Base-by-base conservation (phyloP, 1,140 invertebrate genomes). In the Daktulosphaira vitifoliae region DNA sequence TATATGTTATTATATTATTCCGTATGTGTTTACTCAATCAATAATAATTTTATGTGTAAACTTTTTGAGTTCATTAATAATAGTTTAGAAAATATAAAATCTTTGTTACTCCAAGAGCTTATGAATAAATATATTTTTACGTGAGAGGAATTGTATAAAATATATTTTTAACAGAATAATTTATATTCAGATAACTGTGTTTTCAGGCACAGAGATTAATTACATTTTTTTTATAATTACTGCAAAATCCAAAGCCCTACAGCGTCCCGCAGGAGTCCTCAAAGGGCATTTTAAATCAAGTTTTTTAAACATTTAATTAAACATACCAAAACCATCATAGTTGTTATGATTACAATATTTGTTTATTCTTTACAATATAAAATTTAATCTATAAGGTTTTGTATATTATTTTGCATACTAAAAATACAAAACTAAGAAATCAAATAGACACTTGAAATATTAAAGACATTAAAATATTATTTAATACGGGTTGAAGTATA, bases 181-280 rank as follows among this genome's bases (percentile, higher is more conserved):
- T 62, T 62, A 29, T 46, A 42, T 48, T 39, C 18, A 39, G 25
- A 62, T 62, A 48, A 62, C 56, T 46, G 16, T 62, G 25, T 11
- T n/a, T 23, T 16, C 42, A 20, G 25, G 26, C 13, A 62, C 56
- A 37, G 22, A 39, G 44, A 62, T 62, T 62, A 62, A 62, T 62
- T 62, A 62, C 42, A 33, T 62, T 62, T 33, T 33, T 33, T 62
- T 46, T 46, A 62, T 46, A 62, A 62, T 62, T 42, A 62, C 56
- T 48, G 56, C 18, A 46, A 62, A 62, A 62, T 62, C 56, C 23
- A 33, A 62, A 62, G 29, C 18, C 56, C 56, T 33, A 46, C 39
- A 29, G 42, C 29, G 25, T 48, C 25, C 18, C 22, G 44, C 25
- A n/a, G 39, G 29, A 62, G 29, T 33, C 9, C 25, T 29, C 42